Evolutionary conservation across 2,888 invertebrate species (phyloP).

Genomic region (Xylocampa areola): DNA sequence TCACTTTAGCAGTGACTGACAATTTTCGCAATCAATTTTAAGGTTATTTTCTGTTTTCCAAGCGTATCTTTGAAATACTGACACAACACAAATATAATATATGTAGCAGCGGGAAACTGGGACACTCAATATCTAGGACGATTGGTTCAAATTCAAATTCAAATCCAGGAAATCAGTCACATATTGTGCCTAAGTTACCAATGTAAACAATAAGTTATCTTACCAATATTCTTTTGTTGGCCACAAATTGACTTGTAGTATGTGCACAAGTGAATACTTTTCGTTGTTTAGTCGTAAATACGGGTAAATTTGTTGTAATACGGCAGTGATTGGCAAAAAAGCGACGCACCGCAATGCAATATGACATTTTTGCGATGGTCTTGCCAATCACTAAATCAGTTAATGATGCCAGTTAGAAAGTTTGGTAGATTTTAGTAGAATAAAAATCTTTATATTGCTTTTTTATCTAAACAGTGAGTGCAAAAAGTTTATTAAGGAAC

Average conservation of each 20-base stretch:
- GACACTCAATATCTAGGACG: conserved; percentile 21
- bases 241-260: conserved; percentile 39
- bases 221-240: conserved; percentile 60
- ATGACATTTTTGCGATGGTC: conserved; percentile 74
- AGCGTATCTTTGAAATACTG: conserved; percentile 28
- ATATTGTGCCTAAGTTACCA: conserved; percentile 40
- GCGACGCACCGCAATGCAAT: conserved; percentile 81
- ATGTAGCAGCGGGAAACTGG: conserved; percentile 14
- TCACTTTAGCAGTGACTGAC: conserved; percentile 21
- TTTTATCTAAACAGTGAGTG: no score
- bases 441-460: no score
- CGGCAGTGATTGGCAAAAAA: conserved; percentile 87
- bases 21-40: conserved; percentile 30
- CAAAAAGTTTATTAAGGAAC: no score
- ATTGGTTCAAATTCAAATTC: conserved; percentile 50
- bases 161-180: conserved; percentile 28
- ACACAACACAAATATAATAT: conserved; percentile 24
- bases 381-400: conserved; percentile 36
- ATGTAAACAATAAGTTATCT: conserved; percentile 48
- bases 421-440: conserved; percentile 18
- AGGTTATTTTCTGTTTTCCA: conserved; percentile 39
- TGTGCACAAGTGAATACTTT: conserved; percentile 53
- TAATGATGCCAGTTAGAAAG: conserved; percentile 20
- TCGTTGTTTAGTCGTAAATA: conserved; percentile 69
- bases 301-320: conserved; percentile 76